A percentile compares a stretch with the other conserved stretches of the same genome.
Conservation (phyloP, 2,888 invertebrate species). For the Nephrotoma guestfalica region DNA sequence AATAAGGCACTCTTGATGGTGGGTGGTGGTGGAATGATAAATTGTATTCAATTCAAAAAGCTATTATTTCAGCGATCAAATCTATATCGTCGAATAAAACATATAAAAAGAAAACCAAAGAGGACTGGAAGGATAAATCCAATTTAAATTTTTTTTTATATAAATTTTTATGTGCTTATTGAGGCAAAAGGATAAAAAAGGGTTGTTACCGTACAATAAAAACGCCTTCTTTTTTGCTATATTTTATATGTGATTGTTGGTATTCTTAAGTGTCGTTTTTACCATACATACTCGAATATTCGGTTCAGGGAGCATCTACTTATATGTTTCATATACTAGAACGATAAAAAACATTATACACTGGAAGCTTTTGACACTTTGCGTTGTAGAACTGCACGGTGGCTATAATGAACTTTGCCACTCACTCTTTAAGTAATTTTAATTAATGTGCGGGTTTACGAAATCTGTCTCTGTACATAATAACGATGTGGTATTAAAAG, state of each 20-base stretch:
- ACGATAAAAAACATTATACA: too few species aligned
- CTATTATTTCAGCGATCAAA: not conserved
- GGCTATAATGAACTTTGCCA: not conserved
- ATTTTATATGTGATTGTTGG: not conserved
- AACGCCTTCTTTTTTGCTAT: not conserved
- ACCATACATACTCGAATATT: not conserved
- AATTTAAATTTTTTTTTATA: not conserved
- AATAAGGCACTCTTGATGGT: not conserved
- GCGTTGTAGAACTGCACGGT: not conserved
- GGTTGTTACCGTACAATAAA: not conserved
- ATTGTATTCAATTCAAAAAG: not conserved
- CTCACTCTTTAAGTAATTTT: not conserved
- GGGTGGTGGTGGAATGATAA: not conserved
- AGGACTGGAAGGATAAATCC: not conserved
- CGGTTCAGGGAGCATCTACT: not conserved
- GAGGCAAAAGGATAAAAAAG: not conserved
- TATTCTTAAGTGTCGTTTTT: not conserved
- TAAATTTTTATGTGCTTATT: not conserved
- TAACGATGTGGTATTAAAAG: not conserved
- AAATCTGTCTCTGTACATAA: not conserved
- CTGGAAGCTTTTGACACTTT: not conserved
- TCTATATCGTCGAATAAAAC: not conserved
- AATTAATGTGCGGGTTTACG: not conserved
- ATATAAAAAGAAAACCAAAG: not conserved
- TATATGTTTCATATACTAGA: not conserved